Percentiles rank a stretch among this genome's conserved stretches.
These are phyloP conservation scores for Thyatira batis DNA, from an alignment of 2,888 invertebrate genomes.

Conservation along the genomic window DNA sequence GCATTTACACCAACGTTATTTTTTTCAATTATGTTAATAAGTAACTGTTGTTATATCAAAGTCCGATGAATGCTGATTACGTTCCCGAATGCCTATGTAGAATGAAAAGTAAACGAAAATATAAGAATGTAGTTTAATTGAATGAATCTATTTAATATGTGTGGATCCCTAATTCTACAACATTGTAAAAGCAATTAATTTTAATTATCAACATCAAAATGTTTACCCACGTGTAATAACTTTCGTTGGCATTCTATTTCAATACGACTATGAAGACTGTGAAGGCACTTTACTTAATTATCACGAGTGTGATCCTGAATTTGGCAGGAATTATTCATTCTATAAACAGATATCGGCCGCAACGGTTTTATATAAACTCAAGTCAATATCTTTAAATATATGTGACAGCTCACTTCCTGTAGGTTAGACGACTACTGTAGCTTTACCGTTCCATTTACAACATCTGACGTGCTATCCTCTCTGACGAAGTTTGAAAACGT, in stretches of 20 bases:
- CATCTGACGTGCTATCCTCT: constrained; percentile 36
- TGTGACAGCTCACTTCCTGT: constrained; percentile 47
- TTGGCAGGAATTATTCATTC: constrained; percentile 18
- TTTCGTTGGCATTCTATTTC: background rate
- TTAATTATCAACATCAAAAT: background rate
- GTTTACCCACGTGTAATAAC: background rate
- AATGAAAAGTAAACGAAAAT: background rate
- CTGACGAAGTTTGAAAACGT: constrained; percentile 38
- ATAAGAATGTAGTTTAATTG: background rate
- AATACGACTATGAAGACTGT: background rate
- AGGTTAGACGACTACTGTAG: constrained; percentile 25
- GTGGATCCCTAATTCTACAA: background rate
- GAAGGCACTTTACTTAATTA: too few relatives aligned
- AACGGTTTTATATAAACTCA: constrained; percentile 27
- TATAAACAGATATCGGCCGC: constrained; percentile 28
- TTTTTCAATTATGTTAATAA: background rate
- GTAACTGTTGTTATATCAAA: too few relatives aligned
- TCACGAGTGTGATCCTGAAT: background rate
- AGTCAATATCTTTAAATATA: constrained; percentile 45
- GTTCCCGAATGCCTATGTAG: background rate
- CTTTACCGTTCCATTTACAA: constrained; percentile 42
- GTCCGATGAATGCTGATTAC: background rate
- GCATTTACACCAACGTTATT: background rate
- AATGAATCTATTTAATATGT: background rate
- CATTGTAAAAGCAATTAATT: background rate